Evolutionary conservation across 2,113 vertebrate species (phyloP).

Genomic region (Butastur rufipennis): DNA sequence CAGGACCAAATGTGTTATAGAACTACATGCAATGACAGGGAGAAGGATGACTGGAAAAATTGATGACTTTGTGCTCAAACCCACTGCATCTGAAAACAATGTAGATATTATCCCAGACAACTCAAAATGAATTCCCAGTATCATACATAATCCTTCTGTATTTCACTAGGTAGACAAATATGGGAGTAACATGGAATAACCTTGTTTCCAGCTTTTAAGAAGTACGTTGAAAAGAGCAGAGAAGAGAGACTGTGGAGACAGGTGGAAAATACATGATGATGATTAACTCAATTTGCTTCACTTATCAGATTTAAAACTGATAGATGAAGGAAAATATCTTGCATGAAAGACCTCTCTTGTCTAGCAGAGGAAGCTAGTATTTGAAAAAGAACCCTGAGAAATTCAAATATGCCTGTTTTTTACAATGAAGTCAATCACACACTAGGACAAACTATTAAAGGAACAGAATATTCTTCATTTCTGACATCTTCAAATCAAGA

Average conservation of each 20-base stretch:
- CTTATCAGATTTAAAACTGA: constrained; percentile 2
- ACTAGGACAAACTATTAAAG: background rate
- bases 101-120: background rate
- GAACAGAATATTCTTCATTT: background rate
- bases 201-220: background rate
- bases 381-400: background rate
- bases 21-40: background rate
- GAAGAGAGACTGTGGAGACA: background rate
- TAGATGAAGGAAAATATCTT: background rate
- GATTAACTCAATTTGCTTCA: constrained; percentile 1
- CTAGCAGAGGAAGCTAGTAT: background rate
- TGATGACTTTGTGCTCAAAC: background rate
- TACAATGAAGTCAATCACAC: background rate
- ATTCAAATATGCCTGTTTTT: background rate
- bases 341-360: background rate
- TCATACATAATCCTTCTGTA: background rate
- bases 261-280: background rate
- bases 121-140: background rate
- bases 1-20: background rate
- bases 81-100: background rate
- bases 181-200: background rate
- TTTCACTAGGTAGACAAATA: background rate
- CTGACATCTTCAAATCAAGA: constrained; percentile 21
- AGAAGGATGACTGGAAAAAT: background rate
- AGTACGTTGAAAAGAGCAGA: background rate